Conservation (phyloP, 2,888 invertebrate genomes). For the Cephus spinipes region DNA sequence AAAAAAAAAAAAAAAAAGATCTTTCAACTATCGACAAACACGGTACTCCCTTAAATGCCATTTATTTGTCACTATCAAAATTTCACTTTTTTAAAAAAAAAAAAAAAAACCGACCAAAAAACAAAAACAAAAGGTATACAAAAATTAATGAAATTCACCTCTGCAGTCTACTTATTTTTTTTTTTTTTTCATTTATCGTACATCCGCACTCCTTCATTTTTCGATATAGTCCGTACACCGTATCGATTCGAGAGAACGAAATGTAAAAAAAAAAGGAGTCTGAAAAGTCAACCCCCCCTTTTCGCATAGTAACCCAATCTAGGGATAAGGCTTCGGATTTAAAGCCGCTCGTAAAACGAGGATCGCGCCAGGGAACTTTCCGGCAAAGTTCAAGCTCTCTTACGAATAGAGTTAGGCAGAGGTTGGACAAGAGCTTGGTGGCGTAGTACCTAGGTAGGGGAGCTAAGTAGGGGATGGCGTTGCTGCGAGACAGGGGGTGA, state of each 20-base stretch:
- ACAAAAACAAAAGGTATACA: neutral
- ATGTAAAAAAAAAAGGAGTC: neutral
- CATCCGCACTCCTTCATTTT: neutral
- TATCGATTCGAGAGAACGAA: neutral
- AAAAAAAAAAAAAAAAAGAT: neutral
- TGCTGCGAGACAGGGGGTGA: neutral
- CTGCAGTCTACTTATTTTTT: neutral
- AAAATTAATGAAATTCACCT: neutral
- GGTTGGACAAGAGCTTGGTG: neutral
- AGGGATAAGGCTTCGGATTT: slow-evolving; percentile 27
- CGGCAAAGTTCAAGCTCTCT: slow-evolving; percentile 23
- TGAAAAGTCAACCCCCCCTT: neutral
- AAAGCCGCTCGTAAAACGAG: slow-evolving; percentile 30
- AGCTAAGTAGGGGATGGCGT: neutral
- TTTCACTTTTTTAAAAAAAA: neutral
- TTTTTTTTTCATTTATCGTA: neutral
- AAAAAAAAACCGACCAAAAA: neutral
- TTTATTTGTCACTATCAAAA: neutral
- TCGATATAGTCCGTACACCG: neutral
- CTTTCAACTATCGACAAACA: neutral
- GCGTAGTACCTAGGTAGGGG: neutral
- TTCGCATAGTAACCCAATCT: slow-evolving; percentile 25
- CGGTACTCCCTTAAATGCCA: neutral
- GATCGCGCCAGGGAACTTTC: slow-evolving; percentile 27
- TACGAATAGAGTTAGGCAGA: neutral